phyloP scores from a whole-genome alignment of 2,797 vertebrate genomes.

The Menidia menidia region DNA sequence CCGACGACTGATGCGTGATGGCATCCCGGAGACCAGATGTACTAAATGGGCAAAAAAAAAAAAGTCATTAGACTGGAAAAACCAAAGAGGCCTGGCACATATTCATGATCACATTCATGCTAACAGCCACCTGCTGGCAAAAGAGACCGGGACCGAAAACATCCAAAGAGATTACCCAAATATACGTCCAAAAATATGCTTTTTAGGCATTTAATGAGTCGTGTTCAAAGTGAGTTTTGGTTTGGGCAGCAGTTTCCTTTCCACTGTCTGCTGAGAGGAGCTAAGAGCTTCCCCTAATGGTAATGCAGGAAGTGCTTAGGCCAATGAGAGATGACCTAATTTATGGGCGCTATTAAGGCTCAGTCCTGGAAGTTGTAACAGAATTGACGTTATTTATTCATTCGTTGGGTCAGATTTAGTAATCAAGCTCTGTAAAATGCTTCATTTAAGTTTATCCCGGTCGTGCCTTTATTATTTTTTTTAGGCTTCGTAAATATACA shows the following conservation, averaged over 20 bases:
- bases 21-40: constrained; percentile 12
- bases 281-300: constrained; percentile 24
- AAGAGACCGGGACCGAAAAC: too few species aligned
- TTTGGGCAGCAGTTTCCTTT: background rate
- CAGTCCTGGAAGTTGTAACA: constrained; percentile 1
- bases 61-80: too few species aligned
- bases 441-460: too few species aligned
- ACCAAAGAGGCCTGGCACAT: too few species aligned
- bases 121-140: constrained; percentile 18
- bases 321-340: constrained; percentile 16
- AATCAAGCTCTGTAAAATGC: background rate
- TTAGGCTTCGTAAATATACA: background rate
- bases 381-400: background rate
- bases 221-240: background rate
- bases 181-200: too few species aligned
- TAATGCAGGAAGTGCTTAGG: background rate
- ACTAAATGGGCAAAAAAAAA: constrained; percentile 3
- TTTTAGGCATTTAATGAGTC: background rate
- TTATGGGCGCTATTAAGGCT: constrained; percentile 32
- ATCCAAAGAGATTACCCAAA: too few species aligned
- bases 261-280: background rate
- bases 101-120: background rate
- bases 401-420: too few species aligned
- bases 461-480: too few species aligned
- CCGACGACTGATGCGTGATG: background rate